phyloP scores from a whole-genome alignment of 2,888 invertebrate species.

The Lochmaea capreae region DNA sequence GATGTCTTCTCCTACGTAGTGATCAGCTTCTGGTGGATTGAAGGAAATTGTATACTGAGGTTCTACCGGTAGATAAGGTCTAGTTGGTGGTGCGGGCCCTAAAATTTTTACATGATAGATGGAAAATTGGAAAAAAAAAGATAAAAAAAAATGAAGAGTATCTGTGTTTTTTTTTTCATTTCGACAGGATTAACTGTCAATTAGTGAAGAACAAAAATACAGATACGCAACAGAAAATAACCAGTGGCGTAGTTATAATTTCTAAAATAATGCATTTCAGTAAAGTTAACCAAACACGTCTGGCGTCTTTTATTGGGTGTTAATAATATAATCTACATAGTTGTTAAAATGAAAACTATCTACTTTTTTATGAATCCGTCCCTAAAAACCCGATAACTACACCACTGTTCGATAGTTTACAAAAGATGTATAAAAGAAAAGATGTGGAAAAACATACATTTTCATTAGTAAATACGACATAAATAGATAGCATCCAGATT shows the following conservation, averaged over 20 bases:
- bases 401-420: not conserved
- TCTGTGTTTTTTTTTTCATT: not conserved
- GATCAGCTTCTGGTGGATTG: conserved; percentile 52
- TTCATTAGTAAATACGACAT: conserved; percentile 14
- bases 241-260: conserved; percentile 2
- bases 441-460: not conserved
- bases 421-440: not conserved
- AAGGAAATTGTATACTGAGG: conserved; percentile 50
- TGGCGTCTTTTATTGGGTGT: not conserved
- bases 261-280: conserved; percentile 1
- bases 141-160: not conserved
- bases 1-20: conserved; percentile 71
- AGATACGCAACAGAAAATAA: not conserved
- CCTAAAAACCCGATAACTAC: not conserved
- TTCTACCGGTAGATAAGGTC: conserved; percentile 39
- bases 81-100: conserved; percentile 35
- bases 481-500: conserved; percentile 14
- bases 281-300: not conserved
- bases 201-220: not conserved
- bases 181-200: not conserved
- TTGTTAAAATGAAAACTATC: not conserved
- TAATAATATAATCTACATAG: not conserved
- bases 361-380: not conserved
- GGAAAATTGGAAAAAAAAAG: not conserved
- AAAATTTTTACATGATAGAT: conserved; percentile 7